These are phyloP conservation scores for Toxostoma redivivum DNA, from an alignment of 2,113 vertebrate species.

Conservation along the genomic window DNA sequence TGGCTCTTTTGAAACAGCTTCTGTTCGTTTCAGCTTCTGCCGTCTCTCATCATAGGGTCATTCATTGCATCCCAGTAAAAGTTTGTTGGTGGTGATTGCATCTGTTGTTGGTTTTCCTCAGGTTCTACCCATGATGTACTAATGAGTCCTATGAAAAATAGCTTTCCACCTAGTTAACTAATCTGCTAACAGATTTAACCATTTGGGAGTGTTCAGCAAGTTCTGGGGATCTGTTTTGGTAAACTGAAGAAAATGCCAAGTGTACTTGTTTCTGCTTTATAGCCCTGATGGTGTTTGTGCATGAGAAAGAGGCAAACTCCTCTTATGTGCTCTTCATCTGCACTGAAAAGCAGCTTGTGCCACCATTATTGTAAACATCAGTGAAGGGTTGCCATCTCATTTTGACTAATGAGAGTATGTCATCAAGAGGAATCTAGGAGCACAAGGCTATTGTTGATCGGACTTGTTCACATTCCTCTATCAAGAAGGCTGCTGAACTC, in stretches of 20 bases:
- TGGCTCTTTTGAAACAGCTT: background rate
- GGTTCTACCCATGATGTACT: background rate
- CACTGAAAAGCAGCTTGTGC: background rate
- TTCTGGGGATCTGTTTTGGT: background rate
- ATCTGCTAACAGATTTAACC: background rate
- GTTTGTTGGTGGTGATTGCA: background rate
- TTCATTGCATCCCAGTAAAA: background rate
- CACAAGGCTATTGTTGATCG: background rate
- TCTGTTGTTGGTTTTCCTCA: background rate
- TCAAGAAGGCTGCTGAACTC: conserved; percentile 16
- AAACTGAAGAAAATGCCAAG: background rate
- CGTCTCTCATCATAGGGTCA: background rate
- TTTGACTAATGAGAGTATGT: conserved; percentile 8
- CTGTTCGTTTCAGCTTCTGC: background rate
- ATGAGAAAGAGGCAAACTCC: background rate
- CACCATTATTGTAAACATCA: background rate
- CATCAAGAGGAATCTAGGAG: background rate
- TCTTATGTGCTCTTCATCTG: background rate
- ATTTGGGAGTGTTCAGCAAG: background rate
- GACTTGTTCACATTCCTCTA: background rate
- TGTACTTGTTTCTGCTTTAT: background rate
- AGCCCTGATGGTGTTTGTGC: background rate
- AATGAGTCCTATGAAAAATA: background rate
- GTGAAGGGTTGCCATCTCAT: background rate
- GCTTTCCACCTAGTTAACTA: background rate